Evolutionary conservation across 92 coral and sea anemone genomes (phyloP), one percentile per base, ranked within the genome.

Genomic region (Phymanthus crucifer): DNA sequence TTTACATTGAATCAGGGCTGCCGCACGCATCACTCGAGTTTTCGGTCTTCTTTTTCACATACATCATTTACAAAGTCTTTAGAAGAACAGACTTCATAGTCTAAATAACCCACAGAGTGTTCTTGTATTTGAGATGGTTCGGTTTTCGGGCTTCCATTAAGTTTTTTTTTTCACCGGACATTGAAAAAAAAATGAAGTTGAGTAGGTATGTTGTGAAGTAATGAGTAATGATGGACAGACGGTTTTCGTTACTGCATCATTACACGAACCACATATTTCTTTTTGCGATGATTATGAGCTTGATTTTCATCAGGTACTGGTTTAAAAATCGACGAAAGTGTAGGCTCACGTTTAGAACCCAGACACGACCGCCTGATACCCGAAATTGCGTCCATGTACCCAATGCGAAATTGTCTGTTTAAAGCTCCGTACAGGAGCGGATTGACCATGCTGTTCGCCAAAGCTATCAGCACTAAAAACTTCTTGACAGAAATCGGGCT

Each of bases 391-490:
- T 85, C 83, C 89, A 80, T 66, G 85, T 79, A 85, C 6, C 84
- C 89, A 13, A 79, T 65, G 34, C 89, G 85, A 48, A 79, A 85
- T 24, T 85, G 85, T 45, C 81, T 77, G 34, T 81, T 79, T 9
- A 79, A 61, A 7, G 85, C 84, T 43, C 89, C 83, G 80, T 85
- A 85, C 46, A 85, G 76, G 1, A 79, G 56, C 26, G 89, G 89
- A 46, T 85, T 85, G 13, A 81, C 81, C 89, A 85, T 85, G 11
- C 89, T 85, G 40, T 85, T 85, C 32, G 89, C 85, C 26, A 85
- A 45, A 31, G 78, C 81, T 48, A 85, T 31, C 13, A 85, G 40
- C 21, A 85, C 89, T n/a, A 85, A 70, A 47, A 85, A 85, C 52
- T 78, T 80, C 71, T 85, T 85, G 56, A 79, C 71, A 56, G 79